phyloP scores from a whole-genome alignment of 2,797 vertebrate species.

The Sphenodon punctatus region DNA sequence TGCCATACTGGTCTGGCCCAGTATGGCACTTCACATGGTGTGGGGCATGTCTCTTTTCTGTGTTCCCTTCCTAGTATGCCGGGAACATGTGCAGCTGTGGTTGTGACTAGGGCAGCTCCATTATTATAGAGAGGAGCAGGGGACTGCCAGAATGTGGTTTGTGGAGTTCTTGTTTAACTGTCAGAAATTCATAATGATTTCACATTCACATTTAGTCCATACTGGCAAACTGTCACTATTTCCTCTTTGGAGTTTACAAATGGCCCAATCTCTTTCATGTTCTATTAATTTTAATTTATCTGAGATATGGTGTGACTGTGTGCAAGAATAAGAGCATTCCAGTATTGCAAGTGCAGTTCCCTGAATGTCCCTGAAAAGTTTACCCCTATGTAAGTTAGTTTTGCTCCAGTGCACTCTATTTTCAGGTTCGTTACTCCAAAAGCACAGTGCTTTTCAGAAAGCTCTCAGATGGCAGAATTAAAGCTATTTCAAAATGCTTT shows the following conservation, averaged over 20 bases:
- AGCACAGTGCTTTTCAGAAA: conserved; percentile 3
- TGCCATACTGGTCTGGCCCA: too few species aligned
- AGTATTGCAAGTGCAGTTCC: neutral
- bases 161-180: too few species aligned
- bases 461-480: neutral
- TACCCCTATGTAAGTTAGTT: conserved; percentile 12
- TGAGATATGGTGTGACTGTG: neutral
- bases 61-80: too few species aligned
- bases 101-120: too few species aligned
- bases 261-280: neutral
- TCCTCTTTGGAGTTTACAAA: neutral
- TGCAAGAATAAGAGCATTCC: rapidly evolving
- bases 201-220: neutral
- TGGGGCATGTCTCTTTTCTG: too few species aligned
- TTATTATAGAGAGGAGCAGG: too few species aligned
- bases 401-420: conserved; percentile 14
- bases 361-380: neutral
- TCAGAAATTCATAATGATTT: too few species aligned
- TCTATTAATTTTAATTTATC: neutral
- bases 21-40: too few species aligned
- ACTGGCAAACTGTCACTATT: neutral
- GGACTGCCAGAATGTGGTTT: too few species aligned
- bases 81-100: too few species aligned
- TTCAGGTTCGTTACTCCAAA: conserved; percentile 26
- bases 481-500: neutral